Base-by-base conservation (phyloP, 2,797 vertebrate genomes). In the Hyperoplus lanceolatus region DNA sequence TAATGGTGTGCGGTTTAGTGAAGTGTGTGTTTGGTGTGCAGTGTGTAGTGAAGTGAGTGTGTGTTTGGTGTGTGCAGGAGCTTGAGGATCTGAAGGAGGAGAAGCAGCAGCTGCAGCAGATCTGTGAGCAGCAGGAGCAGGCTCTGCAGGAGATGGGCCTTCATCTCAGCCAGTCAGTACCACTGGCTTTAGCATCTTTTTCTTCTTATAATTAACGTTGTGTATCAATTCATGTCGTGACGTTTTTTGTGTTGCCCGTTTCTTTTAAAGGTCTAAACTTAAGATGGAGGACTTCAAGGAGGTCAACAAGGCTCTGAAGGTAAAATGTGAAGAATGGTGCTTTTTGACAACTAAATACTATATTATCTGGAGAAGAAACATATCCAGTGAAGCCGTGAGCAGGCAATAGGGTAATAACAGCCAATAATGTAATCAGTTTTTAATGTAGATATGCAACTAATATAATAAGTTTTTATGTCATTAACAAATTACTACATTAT, bases 241-340 rank as follows among this genome's bases (percentile, higher is more conserved):
- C 11, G 14, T 51, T 55, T 50, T 12, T 56, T 42, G n/a, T 4
- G 1, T 69, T 41, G 5, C 45, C 70, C 1, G 15, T 76, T 46
- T 82, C 49, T 65, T 12, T 81, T 62, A 29, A 83, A 99, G 98
- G 91, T 99, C 98, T 0, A 99, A 99, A 92, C 94, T 99, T 57
- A 99, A 97, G 93, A 99, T 99, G 98, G 98, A 99, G 94, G 98
- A 99, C 83, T 98, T 99, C 89, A 99, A 97, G 88, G 98, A 99
- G 93, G 98, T 99, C 53, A 99, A 99, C 83, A 99, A 99, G 93
- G 98, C 97, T 2, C 95, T 99, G 67, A 99, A 99, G 97, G 98
- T 99, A 96, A 76, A 55, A 4, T 15, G 0, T 51, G 9, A 0
- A 39, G 14, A n/a, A 15, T 1, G 1, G 1, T 53, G 13, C 5